Percentiles rank a stretch among this genome's conserved stretches.
Conservation (phyloP, 1,140 invertebrate genomes). For the Leptoteleia sp. region DNA sequence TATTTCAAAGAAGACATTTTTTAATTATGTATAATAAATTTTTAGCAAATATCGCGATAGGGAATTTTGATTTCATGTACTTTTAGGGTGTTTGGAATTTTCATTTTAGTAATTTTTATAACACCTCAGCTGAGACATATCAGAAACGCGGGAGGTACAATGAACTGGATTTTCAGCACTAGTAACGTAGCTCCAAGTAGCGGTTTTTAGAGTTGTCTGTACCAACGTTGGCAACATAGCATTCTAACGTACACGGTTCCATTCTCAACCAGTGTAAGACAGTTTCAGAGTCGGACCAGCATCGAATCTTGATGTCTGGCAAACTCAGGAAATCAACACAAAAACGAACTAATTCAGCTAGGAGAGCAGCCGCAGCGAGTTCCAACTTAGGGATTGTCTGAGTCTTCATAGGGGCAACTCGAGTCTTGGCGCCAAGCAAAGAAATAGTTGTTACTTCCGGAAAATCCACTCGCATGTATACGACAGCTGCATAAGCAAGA, state of each 20-base stretch:
- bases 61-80: too few relatives aligned
- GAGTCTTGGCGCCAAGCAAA: constrained; percentile 62
- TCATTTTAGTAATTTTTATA: too few relatives aligned
- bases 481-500: too few relatives aligned
- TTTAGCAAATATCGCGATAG: too few relatives aligned
- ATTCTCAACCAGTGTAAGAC: constrained; percentile 66
- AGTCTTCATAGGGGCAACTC: too few relatives aligned
- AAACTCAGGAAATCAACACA: constrained; percentile 2
- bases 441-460: too few relatives aligned
- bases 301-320: constrained; percentile 46
- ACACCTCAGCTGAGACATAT: constrained; percentile 58
- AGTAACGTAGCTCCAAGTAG: too few relatives aligned
- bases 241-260: constrained; percentile 60
- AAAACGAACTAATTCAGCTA: constrained; percentile 10
- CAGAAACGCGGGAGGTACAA: constrained; percentile 69
- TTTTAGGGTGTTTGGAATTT: too few relatives aligned
- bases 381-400: constrained; percentile 70
- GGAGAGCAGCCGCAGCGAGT: constrained; percentile 47
- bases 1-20: too few relatives aligned
- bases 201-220: constrained; percentile 46
- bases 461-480: too few relatives aligned
- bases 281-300: constrained; percentile 70
- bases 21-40: too few relatives aligned
- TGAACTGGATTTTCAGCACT: too few relatives aligned
- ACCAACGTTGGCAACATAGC: constrained; percentile 74